These are phyloP conservation scores for Helicoverpa zea DNA, from an alignment of 1,140 invertebrate species.

Conservation along the genomic window DNA sequence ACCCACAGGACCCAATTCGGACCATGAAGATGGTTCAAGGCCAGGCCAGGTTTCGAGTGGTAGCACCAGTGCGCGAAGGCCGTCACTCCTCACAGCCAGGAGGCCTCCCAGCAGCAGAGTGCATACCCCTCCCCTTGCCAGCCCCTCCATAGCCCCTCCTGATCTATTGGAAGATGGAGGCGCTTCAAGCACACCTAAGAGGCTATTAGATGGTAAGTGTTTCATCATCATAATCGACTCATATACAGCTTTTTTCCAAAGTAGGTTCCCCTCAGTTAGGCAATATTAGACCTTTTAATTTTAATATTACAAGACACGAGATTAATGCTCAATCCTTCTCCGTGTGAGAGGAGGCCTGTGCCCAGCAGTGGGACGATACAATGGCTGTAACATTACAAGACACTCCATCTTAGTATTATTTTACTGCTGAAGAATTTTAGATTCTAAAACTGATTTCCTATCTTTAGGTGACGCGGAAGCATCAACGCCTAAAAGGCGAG, in stretches of 20 bases:
- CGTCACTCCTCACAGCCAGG: constrained; percentile 85
- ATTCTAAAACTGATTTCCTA: background rate
- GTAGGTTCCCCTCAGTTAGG: too few species aligned
- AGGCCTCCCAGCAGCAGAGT: constrained; percentile 87
- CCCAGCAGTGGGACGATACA: too few species aligned
- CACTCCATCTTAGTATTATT: too few species aligned
- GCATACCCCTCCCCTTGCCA: constrained; percentile 89
- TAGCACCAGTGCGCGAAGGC: constrained; percentile 86
- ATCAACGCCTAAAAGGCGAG: constrained; percentile 89
- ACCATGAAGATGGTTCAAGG: constrained; percentile 89
- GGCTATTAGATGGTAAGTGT: constrained; percentile 87
- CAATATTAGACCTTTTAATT: too few species aligned
- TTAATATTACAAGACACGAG: too few species aligned
- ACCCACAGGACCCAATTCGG: constrained; percentile 88
- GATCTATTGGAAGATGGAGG: constrained; percentile 89
- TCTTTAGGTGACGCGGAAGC: constrained; percentile 84
- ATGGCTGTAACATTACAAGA: too few species aligned
- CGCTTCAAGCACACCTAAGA: constrained; percentile 91
- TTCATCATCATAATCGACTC: background rate
- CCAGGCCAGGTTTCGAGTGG: constrained; percentile 89
- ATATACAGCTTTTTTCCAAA: too few species aligned
- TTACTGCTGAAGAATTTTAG: too few species aligned
- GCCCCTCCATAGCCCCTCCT: constrained; percentile 88
- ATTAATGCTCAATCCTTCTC: too few species aligned
- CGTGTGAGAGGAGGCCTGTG: too few species aligned